These are phyloP conservation scores for Saiga tatarica DNA, from an alignment of 2,113 vertebrate genomes.

Conservation along the genomic window DNA sequence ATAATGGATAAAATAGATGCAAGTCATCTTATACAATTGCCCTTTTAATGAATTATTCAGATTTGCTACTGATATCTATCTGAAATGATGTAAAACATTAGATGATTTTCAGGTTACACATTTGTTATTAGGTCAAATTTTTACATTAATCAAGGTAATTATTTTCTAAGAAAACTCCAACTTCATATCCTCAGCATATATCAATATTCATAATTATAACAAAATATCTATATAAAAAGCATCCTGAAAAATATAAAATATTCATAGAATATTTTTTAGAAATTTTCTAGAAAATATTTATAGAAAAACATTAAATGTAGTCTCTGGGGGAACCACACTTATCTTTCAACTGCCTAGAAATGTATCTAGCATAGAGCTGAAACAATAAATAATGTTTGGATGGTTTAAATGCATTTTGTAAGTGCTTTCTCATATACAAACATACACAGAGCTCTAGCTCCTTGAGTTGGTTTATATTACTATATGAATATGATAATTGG, in stretches of 20 bases:
- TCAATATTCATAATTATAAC: not conserved
- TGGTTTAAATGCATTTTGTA: not conserved
- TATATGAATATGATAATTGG: not conserved
- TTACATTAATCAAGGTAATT: not conserved
- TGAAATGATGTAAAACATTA: not conserved
- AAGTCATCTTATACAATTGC: not conserved
- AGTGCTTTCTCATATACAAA: not conserved
- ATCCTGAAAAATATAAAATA: not conserved
- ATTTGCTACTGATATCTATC: not conserved
- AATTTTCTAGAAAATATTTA: not conserved
- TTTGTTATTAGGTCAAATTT: not conserved
- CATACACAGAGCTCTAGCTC: not conserved
- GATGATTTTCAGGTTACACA: not conserved
- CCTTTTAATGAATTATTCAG: not conserved
- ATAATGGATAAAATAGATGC: not conserved
- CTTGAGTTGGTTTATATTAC: not conserved
- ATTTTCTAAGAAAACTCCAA: slow-evolving; percentile 9
- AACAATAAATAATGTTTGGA: not conserved
- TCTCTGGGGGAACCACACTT: not conserved
- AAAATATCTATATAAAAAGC: not conserved
- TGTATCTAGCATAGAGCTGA: not conserved
- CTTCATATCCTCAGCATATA: not conserved
- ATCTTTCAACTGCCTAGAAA: not conserved
- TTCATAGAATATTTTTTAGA: not conserved
- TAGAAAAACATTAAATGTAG: not conserved